Percentiles rank a stretch among this genome's conserved stretches.
phyloP scores from a whole-genome alignment of 2,888 invertebrate species.

The Heliconius ethilla region DNA sequence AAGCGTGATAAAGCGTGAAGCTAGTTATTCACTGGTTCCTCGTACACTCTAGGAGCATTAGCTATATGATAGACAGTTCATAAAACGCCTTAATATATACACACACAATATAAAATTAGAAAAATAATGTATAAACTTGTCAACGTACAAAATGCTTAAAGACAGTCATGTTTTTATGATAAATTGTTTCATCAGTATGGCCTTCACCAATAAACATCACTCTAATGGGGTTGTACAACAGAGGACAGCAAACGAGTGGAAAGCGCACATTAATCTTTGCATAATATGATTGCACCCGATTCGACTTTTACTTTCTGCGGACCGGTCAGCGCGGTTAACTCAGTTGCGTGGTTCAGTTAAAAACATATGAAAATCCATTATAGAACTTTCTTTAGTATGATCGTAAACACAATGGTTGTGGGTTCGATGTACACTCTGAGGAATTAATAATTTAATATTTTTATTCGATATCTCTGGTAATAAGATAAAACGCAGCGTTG shows the following conservation, averaged over 20 bases:
- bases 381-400: neutral
- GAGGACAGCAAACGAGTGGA: conserved; percentile 21
- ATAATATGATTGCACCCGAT: conserved; percentile 39
- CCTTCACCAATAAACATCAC: conserved; percentile 16
- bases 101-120: neutral
- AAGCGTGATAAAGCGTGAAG: too few species aligned
- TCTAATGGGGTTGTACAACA: conserved; percentile 23
- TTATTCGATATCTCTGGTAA: too few species aligned
- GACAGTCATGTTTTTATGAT: neutral
- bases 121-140: neutral
- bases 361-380: neutral
- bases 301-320: conserved; percentile 53
- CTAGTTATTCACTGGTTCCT: too few species aligned
- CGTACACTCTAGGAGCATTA: too few species aligned
- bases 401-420: too few species aligned
- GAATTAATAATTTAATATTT: too few species aligned
- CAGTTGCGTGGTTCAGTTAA: neutral
- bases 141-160: conserved; percentile 1
- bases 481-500: too few species aligned
- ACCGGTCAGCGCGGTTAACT: conserved; percentile 46
- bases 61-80: too few species aligned
- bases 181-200: conserved; percentile 11
- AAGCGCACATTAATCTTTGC: conserved; percentile 43
- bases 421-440: too few species aligned
- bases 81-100: too few species aligned